These are phyloP conservation scores for Arrhamphus sclerolepis DNA, from an alignment of 2,797 vertebrate species.

Conservation along the genomic window DNA sequence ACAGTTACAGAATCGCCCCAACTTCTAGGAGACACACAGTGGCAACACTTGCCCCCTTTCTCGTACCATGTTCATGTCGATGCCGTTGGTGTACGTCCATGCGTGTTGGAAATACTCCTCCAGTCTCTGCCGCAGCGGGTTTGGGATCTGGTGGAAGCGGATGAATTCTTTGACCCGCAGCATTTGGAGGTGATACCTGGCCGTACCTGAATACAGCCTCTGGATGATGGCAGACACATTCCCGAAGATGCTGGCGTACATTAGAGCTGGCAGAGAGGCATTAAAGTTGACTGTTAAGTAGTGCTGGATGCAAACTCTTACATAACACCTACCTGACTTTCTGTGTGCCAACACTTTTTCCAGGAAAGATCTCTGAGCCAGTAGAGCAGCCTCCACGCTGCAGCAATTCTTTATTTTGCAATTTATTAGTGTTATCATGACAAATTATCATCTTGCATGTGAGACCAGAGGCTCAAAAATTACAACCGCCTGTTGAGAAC, in stretches of 20 bases:
- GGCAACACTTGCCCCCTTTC: constrained; percentile 9
- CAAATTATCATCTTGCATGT: no score
- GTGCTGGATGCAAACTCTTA: neutral
- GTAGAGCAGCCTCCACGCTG: no score
- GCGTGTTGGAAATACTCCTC: constrained; percentile 99
- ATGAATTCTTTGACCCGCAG: constrained; percentile 98
- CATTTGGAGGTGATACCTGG: constrained; percentile 99
- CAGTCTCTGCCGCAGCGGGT: constrained; percentile 93
- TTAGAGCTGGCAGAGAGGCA: constrained; percentile 87
- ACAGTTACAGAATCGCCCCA: no score
- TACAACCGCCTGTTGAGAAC: no score
- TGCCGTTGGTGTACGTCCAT: constrained; percentile 98
- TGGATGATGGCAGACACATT: constrained; percentile 99
- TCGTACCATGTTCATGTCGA: constrained; percentile 99
- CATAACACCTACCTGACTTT: no score
- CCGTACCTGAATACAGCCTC: constrained; percentile 96
- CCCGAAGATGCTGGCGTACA: constrained; percentile 99
- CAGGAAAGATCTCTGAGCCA: no score
- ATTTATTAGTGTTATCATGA: no score
- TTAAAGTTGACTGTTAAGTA: constrained; percentile 20
- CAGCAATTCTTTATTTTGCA: no score
- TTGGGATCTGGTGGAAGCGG: constrained; percentile 98
- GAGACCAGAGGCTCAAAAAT: no score
- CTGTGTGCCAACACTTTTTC: no score
- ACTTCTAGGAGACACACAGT: neutral